Conservation (phyloP, 1,140 invertebrate species). For the Aphelenchoides avenae region DNA sequence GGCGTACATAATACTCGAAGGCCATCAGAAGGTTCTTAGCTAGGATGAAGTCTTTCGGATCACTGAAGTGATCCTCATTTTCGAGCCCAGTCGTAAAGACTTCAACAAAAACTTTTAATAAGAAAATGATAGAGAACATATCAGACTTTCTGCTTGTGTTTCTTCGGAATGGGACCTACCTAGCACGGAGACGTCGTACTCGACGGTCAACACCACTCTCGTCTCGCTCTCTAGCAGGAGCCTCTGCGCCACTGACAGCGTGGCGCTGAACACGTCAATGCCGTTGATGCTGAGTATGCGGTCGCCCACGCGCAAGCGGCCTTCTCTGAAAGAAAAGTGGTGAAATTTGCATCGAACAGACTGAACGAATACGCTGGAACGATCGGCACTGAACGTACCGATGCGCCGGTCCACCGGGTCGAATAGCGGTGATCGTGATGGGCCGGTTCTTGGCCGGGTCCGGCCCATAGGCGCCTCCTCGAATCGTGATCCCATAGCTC, state of each 20-base stretch:
- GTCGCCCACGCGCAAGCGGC: constrained; percentile 66
- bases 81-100: too few species aligned
- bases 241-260: constrained; percentile 62
- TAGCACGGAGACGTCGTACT: constrained; percentile 81
- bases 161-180: too few species aligned
- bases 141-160: neutral
- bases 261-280: constrained; percentile 63
- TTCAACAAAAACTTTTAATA: too few species aligned
- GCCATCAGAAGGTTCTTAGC: too few species aligned
- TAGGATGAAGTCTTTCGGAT: too few species aligned
- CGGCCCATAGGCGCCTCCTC: constrained; percentile 70
- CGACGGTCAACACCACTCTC: constrained; percentile 65
- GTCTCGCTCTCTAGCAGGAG: constrained; percentile 16
- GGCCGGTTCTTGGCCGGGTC: constrained; percentile 67
- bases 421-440: constrained; percentile 79
- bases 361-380: constrained; percentile 33
- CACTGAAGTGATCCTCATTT: too few species aligned
- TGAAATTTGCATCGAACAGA: constrained; percentile 65
- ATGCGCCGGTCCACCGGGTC: constrained; percentile 80
- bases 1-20: too few species aligned
- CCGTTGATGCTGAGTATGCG: constrained; percentile 81
- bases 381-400: constrained; percentile 62
- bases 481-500: constrained; percentile 15
- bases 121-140: too few species aligned
- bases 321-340: constrained; percentile 58